These are phyloP conservation scores for Neosilurus mollespiculum DNA, from an alignment of 2,797 vertebrate species.

Conservation along the genomic window DNA sequence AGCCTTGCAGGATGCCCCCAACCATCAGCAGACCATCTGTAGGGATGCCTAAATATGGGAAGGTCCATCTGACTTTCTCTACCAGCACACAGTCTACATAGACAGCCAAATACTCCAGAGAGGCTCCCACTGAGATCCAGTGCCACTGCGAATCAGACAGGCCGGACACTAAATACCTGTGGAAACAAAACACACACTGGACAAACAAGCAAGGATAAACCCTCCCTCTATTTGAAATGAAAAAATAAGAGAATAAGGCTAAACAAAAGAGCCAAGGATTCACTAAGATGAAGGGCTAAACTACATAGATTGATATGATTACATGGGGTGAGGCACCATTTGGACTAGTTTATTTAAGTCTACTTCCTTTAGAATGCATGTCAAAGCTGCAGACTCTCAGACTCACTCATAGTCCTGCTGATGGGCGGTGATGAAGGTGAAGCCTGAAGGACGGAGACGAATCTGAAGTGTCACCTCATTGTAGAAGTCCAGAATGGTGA, in stretches of 20 bases:
- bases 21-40: slow-evolving; percentile 76
- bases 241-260: background rate
- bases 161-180: slow-evolving; percentile 72
- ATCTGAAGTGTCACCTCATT: slow-evolving; percentile 78
- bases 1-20: slow-evolving; percentile 74
- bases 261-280: background rate
- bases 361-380: too few relatives aligned
- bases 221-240: background rate
- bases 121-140: slow-evolving; percentile 72
- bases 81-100: slow-evolving; percentile 79
- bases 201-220: background rate
- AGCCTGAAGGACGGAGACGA: slow-evolving; percentile 65
- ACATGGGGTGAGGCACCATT: background rate
- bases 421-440: slow-evolving; percentile 76
- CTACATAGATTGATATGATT: background rate
- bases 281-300: background rate
- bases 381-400: background rate
- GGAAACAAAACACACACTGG: background rate
- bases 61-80: slow-evolving; percentile 78
- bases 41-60: slow-evolving; percentile 72
- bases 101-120: slow-evolving; percentile 70
- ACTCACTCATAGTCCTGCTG: slow-evolving; percentile 80
- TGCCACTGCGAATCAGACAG: slow-evolving; percentile 77
- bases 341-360: too few relatives aligned
- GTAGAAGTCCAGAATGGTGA: slow-evolving; percentile 76